Conservation (phyloP, 2,797 vertebrate species). For the Crenichthys baileyi region DNA sequence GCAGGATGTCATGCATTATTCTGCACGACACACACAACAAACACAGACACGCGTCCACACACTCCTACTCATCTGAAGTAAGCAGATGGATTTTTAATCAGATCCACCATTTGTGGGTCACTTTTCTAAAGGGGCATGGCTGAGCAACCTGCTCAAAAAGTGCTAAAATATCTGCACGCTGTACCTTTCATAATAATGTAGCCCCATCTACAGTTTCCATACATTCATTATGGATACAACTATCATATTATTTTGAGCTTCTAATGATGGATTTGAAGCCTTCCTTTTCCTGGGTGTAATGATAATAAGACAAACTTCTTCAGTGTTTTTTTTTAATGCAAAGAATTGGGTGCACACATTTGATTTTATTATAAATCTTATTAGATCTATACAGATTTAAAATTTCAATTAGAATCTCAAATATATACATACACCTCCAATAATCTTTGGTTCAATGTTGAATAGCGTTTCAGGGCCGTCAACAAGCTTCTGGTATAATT, state of each 20-base stretch:
- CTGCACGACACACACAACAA: constrained; percentile 11
- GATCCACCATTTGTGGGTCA: constrained; percentile 42
- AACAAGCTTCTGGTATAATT: background rate
- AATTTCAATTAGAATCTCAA: background rate
- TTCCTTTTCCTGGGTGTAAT: background rate
- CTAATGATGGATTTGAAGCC: background rate
- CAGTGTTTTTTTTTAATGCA: background rate
- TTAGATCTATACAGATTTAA: background rate
- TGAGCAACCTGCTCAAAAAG: constrained; percentile 10
- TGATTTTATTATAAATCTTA: background rate
- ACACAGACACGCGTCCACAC: constrained; percentile 4
- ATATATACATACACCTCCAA: background rate
- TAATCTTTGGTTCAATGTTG: background rate
- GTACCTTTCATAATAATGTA: constrained; percentile 12
- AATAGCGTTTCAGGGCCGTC: background rate
- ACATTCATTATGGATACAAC: background rate
- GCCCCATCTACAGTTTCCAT: background rate
- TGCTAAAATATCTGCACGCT: background rate
- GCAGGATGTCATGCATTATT: constrained; percentile 63
- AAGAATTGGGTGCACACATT: background rate
- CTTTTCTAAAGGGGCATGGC: constrained; percentile 32
- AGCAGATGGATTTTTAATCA: constrained; percentile 61
- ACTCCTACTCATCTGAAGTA: constrained; percentile 9
- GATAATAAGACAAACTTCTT: background rate
- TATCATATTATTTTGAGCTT: background rate